Base-by-base conservation (phyloP, 2,797 vertebrate species). In the Pseudochirops corinnae region DNA sequence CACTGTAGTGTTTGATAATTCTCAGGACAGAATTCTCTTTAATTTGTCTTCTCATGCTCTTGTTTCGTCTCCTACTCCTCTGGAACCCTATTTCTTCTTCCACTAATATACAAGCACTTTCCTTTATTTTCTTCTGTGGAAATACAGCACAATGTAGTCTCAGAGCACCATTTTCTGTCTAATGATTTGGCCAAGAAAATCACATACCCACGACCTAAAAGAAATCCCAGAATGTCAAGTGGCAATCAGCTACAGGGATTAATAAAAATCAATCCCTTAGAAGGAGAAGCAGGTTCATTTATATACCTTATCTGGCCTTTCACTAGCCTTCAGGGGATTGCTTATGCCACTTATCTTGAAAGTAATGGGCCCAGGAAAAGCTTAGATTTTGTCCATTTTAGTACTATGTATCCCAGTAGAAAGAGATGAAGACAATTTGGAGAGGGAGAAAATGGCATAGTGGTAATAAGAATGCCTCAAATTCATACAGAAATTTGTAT, bases 211-310 rank as follows among this genome's bases (percentile, higher is more conserved):
- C 26, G 52, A 14, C 67, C 46, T 93, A 91, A 92, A 53, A 82
- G 60, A 29, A 31, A 50, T 12, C 21, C 92, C 87, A 52, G 55
- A 18, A 58, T 1, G 2, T 82, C 58, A 95, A 55, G 56, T 90
- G 87, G 58, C 58, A 58, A 93, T 0, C 24, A 33, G 74, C 50
- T 58, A 74, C 5, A 21, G 7, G 82, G 28, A 39, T 93, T 74
- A 91, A 82, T 24, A n/a, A 93, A 93, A 96, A 52, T 74, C 91
- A 60, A 26, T 90, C 3, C 95, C 56, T 87, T 93, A 53, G 92
- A 55, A 92, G 90, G 39, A 56, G 94, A 96, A 95, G 87, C 16
- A 56, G 31, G 21, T 87, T 50, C 74, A 26, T 87, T 87, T 87
- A 26, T 4, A 0, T 39, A 92, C 57, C 82, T 94, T 92, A 33